Conservation (phyloP, 2,888 invertebrate genomes). For the Argyresthia albistria region DNA sequence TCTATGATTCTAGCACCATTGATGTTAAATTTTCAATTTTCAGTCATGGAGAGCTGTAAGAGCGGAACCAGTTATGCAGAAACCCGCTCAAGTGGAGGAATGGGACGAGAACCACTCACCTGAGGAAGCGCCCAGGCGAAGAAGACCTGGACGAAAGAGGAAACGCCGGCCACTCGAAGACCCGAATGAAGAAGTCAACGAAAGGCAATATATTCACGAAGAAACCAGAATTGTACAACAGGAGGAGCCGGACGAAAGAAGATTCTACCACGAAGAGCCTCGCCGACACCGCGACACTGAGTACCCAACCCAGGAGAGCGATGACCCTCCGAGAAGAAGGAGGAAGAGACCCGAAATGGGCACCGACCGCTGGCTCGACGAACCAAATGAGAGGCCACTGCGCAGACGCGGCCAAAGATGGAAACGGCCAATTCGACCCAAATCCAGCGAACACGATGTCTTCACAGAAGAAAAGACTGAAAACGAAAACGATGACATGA, state of each 20-base stretch:
- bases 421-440: constrained; percentile 27
- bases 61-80: constrained; percentile 16
- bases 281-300: neutral
- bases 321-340: constrained; percentile 28
- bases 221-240: too few relatives aligned
- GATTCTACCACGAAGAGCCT: constrained; percentile 25
- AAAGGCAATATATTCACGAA: neutral
- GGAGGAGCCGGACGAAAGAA: constrained; percentile 22
- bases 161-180: constrained; percentile 70
- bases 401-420: constrained; percentile 43
- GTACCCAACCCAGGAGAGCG: neutral
- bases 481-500: constrained; percentile 12
- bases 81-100: constrained; percentile 9
- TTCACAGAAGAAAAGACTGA: neutral
- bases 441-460: too few relatives aligned
- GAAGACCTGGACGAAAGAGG: constrained; percentile 69
- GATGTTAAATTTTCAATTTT: constrained; percentile 22
- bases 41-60: constrained; percentile 62
- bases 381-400: constrained; percentile 33
- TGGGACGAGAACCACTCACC: constrained; percentile 38
- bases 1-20: neutral
- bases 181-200: constrained; percentile 28
- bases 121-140: constrained; percentile 46
- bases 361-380: constrained; percentile 45
- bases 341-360: constrained; percentile 39